Base-by-base conservation (phyloP, 2,797 vertebrate genomes). In the Halcyon chelicuti region DNA sequence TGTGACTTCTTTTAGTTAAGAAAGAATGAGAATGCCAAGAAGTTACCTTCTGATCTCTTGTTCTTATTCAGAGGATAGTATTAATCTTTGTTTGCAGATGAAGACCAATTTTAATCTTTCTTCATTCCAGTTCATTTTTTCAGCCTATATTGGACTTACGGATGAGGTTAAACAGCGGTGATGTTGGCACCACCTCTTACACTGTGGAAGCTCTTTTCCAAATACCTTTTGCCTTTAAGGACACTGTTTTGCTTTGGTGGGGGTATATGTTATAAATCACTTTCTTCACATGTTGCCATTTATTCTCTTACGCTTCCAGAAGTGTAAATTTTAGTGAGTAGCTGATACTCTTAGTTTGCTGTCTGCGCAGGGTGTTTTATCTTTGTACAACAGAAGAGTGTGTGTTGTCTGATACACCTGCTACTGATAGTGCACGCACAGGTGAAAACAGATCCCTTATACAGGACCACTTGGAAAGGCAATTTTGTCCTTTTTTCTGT, bases 381-480 rank as follows among this genome's bases (percentile, higher is more conserved):
- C 61, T 79, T 35, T 63, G 46, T 84, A 22, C 0, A 0, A 71
- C 40, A 81, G 66, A 66, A 88, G 42, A 66, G 35, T 14, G 26
- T 3, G 28, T 37, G 31, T 81, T 90, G 67, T 78, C 73, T 88
- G 37, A 20, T 62, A 25, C 78, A 77, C 60, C 78, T 84, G 62
- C 58, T 90, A 2, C 62, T 86, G 25, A 52, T 33, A n/a, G 54
- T 63, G 78, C 57, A 63, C 7, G 3, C 68, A 71, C 65, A 57
- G 81, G 5, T 80, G 31, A 88, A 86, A 78, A 46, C 2, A 55
- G 57, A 91, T 29, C 67, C 17, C 31, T 86, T 23, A 12, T 71
- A 35, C 67, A 81, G 70, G 70, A 91, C 94, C 92, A 90, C 79
- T 90, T 47, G 52, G 63, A 88, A 91, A 92, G 82, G 60, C 63